These are phyloP conservation scores for Venturia canescens DNA, from an alignment of 1,140 invertebrate species.

Conservation along the genomic window DNA sequence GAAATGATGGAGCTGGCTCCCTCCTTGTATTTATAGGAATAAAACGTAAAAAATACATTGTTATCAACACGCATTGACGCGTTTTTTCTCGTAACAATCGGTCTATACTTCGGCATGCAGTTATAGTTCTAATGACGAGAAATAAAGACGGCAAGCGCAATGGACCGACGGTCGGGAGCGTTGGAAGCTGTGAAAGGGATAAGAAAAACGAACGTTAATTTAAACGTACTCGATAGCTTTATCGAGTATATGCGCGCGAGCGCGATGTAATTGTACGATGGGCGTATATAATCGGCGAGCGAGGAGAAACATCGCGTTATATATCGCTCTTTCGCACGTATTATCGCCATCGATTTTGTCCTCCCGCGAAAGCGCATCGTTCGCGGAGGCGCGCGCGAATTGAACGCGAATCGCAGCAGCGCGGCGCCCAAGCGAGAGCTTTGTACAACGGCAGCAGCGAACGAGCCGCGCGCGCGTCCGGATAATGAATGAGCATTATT, in stretches of 20 bases:
- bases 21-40: too few species aligned
- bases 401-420: not conserved
- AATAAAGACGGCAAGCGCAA: slow-evolving; percentile 68
- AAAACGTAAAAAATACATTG: too few species aligned
- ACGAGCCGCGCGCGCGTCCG: slow-evolving; percentile 25
- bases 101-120: too few species aligned
- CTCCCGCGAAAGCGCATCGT: not conserved
- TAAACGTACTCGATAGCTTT: slow-evolving; percentile 69
- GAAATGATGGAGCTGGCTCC: not conserved
- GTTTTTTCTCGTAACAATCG: too few species aligned
- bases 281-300: slow-evolving; percentile 6
- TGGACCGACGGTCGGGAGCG: slow-evolving; percentile 11
- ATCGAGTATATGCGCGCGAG: slow-evolving; percentile 68
- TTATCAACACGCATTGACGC: too few species aligned
- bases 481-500: slow-evolving; percentile 57
- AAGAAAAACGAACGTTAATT: slow-evolving; percentile 32
- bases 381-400: not conserved
- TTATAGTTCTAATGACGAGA: slow-evolving; percentile 51
- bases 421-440: slow-evolving; percentile 21
- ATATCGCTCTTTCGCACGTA: slow-evolving; percentile 1
- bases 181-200: not conserved
- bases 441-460: slow-evolving; percentile 17
- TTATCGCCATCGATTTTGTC: not conserved
- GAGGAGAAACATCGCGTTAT: not conserved
- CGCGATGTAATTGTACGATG: slow-evolving; percentile 50